phyloP scores from a whole-genome alignment of 2,113 vertebrate genomes.

The Protobothrops flavoviridis region DNA sequence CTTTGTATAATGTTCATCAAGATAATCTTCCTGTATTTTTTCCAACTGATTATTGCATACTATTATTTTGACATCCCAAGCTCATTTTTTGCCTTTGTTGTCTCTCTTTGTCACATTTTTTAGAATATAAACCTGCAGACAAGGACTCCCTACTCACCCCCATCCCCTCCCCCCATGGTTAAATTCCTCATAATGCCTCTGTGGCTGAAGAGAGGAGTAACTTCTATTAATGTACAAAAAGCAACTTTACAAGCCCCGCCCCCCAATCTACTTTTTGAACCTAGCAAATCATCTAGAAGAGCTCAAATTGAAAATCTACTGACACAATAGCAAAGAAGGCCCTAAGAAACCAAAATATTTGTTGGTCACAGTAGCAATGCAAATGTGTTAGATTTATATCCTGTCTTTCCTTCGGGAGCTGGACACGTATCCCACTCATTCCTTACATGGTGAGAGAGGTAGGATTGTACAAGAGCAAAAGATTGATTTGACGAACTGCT shows the following conservation, averaged over 20 bases:
- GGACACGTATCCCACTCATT: neutral
- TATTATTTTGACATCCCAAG: neutral
- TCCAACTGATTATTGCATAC: neutral
- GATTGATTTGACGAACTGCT: neutral
- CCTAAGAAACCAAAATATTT: neutral
- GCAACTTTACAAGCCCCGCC: neutral
- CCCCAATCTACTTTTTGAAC: neutral
- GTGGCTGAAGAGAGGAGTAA: neutral
- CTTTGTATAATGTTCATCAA: neutral
- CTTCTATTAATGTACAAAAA: neutral
- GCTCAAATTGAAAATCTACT: neutral
- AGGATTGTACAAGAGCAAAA: neutral
- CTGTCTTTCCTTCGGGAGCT: neutral
- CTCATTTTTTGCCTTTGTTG: neutral
- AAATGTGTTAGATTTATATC: neutral
- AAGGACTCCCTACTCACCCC: neutral
- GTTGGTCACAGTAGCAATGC: neutral
- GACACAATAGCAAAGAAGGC: neutral
- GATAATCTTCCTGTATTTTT: neutral
- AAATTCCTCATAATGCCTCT: neutral
- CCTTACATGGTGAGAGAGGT: neutral
- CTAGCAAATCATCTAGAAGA: neutral
- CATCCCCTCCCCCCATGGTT: rapidly evolving
- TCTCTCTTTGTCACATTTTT: neutral
- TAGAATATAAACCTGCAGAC: neutral